These are phyloP conservation scores for Bungarus multicinctus DNA, from an alignment of 2,113 vertebrate species.

Conservation along the genomic window DNA sequence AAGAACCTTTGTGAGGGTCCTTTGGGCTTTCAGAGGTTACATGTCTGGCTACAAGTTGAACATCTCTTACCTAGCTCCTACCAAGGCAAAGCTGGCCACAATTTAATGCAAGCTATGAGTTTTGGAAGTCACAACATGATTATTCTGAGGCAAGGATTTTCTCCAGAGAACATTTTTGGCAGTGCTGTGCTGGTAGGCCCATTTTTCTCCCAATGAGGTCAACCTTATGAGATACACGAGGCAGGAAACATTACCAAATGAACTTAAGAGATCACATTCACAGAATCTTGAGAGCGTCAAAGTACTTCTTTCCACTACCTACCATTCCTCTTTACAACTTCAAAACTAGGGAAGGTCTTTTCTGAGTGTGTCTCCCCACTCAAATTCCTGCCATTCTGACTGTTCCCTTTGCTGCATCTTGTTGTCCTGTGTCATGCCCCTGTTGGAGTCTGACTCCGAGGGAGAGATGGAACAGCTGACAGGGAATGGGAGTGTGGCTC, in stretches of 20 bases:
- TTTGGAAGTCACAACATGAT: not conserved
- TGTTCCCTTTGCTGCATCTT: no score
- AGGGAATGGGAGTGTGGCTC: no score
- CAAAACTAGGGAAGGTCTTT: not conserved
- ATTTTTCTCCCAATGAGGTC: not conserved
- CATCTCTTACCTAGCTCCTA: not conserved
- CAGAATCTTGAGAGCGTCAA: not conserved
- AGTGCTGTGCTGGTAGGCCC: not conserved
- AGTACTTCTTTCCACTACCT: not conserved
- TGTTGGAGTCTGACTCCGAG: no score
- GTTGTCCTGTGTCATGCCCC: no score
- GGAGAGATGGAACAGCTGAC: no score
- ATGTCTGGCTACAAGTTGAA: not conserved
- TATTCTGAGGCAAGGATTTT: not conserved
- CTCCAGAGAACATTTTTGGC: not conserved
- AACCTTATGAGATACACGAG: not conserved
- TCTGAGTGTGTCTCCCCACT: not conserved
- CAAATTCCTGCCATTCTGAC: not conserved
- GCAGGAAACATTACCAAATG: not conserved
- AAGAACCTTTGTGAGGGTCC: no score
- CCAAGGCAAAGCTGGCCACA: not conserved
- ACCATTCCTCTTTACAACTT: not conserved
- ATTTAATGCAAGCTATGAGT: not conserved
- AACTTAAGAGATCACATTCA: not conserved
- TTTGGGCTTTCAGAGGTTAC: not conserved